Base-by-base conservation (phyloP, 2,113 vertebrate species). In the Brachionichthys hirsutus region DNA sequence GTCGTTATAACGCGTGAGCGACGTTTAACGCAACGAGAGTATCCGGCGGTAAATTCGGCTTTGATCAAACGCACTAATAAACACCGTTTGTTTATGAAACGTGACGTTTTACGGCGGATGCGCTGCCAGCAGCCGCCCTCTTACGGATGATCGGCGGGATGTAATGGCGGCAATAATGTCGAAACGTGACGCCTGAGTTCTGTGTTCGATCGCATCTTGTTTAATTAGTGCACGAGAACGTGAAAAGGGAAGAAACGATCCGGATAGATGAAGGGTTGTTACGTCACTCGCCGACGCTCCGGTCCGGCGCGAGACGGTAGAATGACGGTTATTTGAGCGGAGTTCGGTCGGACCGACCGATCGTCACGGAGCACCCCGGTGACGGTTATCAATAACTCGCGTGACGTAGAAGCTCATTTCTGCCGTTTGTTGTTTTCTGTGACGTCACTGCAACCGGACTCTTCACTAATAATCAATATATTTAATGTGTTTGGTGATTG, bases 81-180 rank as follows among this genome's bases (percentile, higher is more conserved):
- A 12, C 5, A 6, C 3, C 6, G 1, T 24, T 13, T 22, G 2
- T 7, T 7, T 5, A 3, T 2, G 2, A 53, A 57, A 46, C 14
- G 13, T 13, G 10, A 19, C 16, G 2, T 56, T 55, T 44, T 47
- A 52, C 61, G 43, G 61, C 70, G 51, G 62, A 54, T 65, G 42
- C 42, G 20, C 53, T 10, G 59, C 52, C 22, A 20, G 73, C 36
- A 49, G 6, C 61, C 71, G 67, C 79, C 79, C 63, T 75, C 43
- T 35, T 42, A 50, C 24, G 45, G 30, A 4, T 8, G 2, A 2
- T 18, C 2, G 11, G 8, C 4, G 36, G 12, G 12, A 30, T 17
- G 22, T 20, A 58, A 44, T 12, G 3, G 17, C 19, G 13, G 15
- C 15, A 6, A 11, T 35, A 35, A 49, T 7, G 20, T 18, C 1